Evolutionary conservation across 2,888 invertebrate species (phyloP).

Genomic region (Cataglyphis cursor): DNA sequence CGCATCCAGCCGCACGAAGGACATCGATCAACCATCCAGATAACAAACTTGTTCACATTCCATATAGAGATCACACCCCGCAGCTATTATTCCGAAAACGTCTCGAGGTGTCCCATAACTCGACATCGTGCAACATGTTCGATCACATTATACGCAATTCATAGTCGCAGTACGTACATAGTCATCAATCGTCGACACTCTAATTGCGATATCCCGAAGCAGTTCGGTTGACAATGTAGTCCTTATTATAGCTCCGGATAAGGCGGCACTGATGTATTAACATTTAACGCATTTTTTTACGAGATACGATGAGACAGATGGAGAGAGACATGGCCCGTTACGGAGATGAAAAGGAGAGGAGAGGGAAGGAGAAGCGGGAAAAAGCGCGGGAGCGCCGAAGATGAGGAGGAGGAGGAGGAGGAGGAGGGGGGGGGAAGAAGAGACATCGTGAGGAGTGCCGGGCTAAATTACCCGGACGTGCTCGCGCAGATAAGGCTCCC

Average conservation of each 20-base stretch:
- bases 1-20: background rate
- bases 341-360: constrained; percentile 5
- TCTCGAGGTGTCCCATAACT: background rate
- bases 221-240: constrained; percentile 43
- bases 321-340: background rate
- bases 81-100: constrained; percentile 38
- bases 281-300: constrained; percentile 56
- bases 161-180: background rate
- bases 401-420: background rate
- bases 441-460: constrained; percentile 73
- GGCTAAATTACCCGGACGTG: constrained; percentile 81
- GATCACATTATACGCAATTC: constrained; percentile 15
- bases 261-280: constrained; percentile 37
- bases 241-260: constrained; percentile 13
- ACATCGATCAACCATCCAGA: constrained; percentile 40
- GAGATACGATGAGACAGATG: constrained; percentile 41
- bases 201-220: constrained; percentile 54
- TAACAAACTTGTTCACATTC: constrained; percentile 30
- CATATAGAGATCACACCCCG: constrained; percentile 10
- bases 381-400: constrained; percentile 36
- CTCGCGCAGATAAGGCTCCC: constrained; percentile 80
- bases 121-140: constrained; percentile 20
- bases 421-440: constrained; percentile 52
- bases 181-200: constrained; percentile 47
- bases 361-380: constrained; percentile 52